Base-by-base conservation (phyloP, 2,888 invertebrate genomes). In the Scaptomyza polygonia region DNA sequence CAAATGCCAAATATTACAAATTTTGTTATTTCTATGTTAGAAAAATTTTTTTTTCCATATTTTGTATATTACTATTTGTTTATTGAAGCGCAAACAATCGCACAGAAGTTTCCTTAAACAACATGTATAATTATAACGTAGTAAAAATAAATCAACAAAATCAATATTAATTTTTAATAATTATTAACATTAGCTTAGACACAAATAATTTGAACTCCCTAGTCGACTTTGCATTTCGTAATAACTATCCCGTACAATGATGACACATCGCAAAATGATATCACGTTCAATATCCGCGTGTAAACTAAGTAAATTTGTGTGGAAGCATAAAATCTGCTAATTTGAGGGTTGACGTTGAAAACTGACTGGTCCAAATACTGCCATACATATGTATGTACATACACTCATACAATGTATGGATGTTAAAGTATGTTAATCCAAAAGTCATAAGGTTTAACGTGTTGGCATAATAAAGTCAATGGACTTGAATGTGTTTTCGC, bases 401-500 rank as follows among this genome's bases (percentile, higher is more conserved):
- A 30, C 9, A 21, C 3, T n/a, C 12, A 52, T n/a, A n/a, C n/a
- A n/a, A n/a, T n/a, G n/a, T n/a, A n/a, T 16, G 39, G 34, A 27
- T 6, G n/a, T 48, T 11, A 34, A 5, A 6, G 29, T 47, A 5
- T 27, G 18, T 21, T 7, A 16, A 42, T 49, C 8, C 21, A 42
- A 39, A 56, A 53, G 18, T 47, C 30, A 34, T 39, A 55, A 69
- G 45, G 36, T 54, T 58, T 54, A 9, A 16, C 16, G 14, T 25
- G 4, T 5, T 25, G 16, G 6, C 32, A 43, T 48, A 48, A 27
- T 45, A 51, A 67, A 70, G 79, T 79, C 77, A 77, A 77, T 52
- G 77, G 64, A 79, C 77, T 67, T 72, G n/a, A 42, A 16, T 42
- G 8, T 52, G 21, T 36, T 53, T 39, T 21, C 43, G 45, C n/a